Base-by-base conservation (phyloP, 2,888 invertebrate genomes). In the Oeneis ivallda region DNA sequence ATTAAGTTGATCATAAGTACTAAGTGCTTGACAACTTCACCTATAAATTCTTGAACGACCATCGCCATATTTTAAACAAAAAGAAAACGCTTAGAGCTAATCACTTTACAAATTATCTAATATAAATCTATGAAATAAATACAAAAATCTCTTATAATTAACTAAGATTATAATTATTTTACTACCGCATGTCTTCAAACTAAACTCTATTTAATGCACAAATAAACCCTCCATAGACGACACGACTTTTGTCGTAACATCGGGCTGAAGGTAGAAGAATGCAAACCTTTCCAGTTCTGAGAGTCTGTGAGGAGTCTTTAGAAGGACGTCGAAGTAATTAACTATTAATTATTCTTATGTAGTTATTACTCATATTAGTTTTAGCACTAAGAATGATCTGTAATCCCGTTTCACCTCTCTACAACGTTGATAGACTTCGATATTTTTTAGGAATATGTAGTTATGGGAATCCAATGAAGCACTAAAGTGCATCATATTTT, bases 51-150 rank as follows among this genome's bases (percentile, higher is more conserved):
- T 78, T 77, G 81, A 84, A 90, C 87, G 88, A 91, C 90, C 83
- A 88, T 86, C 85, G 91, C 91, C 90, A 91, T 91, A 87, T 85
- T 82, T 49, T 77, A 84, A 87, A 41, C 41, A 54, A 81, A 83
- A 89, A 80, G 82, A 83, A 84, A 80, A 70, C 68, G 62, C 86
- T 88, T 89, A 87, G 76, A 80, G 71, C 88, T 92, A 92, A 75
- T 83, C 85, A 89, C 88, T 91, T 89, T 92, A 92, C 92, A 92
- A 90, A 85, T 89, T 90, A 90, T 82, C 92, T 91, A 92, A 87
- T 90, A 91, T 90, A 91, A 88, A 82, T 89, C 90, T 91, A 91
- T 89, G 77, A 87, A 92, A 92, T 92, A 92, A 92, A 92, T 92
- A 92, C 92, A 91, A 92, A 90, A 89, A 88, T 89, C 89, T 90